Conservation (phyloP, 2,113 vertebrate species). For the Synchiropus splendidus region DNA sequence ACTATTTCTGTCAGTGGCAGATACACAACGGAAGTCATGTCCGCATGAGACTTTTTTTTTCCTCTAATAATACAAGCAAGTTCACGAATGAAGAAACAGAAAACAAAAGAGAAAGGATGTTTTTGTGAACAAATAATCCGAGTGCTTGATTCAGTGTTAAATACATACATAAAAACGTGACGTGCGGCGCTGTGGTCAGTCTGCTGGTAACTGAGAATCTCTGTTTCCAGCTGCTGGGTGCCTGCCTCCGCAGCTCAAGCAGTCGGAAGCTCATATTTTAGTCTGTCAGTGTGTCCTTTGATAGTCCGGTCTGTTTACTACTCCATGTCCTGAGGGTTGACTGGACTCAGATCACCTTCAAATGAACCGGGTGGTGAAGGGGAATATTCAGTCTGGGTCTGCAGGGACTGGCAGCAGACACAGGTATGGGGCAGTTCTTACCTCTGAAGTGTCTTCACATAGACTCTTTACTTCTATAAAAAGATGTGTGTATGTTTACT, state of each 20-base stretch:
- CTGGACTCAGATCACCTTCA: constrained; percentile 59
- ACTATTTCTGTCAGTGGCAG: too few relatives aligned
- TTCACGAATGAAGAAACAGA: too few relatives aligned
- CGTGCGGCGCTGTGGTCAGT: not conserved
- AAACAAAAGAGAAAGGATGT: too few relatives aligned
- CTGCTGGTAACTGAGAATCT: constrained; percentile 25
- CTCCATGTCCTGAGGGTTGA: constrained; percentile 53
- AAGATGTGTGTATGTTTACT: constrained; percentile 35
- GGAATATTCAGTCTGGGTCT: constrained; percentile 64
- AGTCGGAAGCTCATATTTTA: constrained; percentile 58
- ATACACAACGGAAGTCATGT: too few relatives aligned
- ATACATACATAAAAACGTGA: too few relatives aligned
- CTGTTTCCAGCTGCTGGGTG: constrained; percentile 22
- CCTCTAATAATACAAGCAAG: too few relatives aligned
- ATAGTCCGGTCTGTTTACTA: constrained; percentile 66
- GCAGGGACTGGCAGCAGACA: constrained; percentile 19
- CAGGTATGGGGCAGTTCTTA: constrained; percentile 34
- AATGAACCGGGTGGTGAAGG: constrained; percentile 61
- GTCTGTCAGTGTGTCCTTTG: constrained; percentile 67
- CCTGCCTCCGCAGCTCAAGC: constrained; percentile 28
- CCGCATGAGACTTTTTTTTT: too few relatives aligned
- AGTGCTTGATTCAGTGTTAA: too few relatives aligned
- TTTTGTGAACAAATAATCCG: too few relatives aligned
- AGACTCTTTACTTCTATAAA: constrained; percentile 54
- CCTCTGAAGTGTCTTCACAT: constrained; percentile 48